Percentiles rank a stretch among this genome's conserved stretches.
Conservation (phyloP, 2,113 vertebrate species). For the Struthio camelus region DNA sequence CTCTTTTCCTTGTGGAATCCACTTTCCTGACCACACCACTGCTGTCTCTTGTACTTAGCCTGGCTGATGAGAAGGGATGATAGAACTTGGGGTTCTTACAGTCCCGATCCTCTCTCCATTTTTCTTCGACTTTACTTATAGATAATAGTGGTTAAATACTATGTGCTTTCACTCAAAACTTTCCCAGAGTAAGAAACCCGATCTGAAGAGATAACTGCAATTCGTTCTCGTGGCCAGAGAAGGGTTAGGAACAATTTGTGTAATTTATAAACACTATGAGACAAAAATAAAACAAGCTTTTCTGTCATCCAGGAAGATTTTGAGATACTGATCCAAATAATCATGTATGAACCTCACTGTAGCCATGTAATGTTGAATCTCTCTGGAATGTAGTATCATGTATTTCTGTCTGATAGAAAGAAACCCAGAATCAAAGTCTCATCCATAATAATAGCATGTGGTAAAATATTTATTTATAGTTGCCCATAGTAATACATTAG, state of each 20-base stretch:
- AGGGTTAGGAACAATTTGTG: not conserved
- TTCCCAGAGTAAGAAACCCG: not conserved
- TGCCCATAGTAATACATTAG: not conserved
- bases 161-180: not conserved
- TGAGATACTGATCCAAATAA: not conserved
- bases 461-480: slow-evolving; percentile 23
- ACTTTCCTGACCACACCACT: not conserved
- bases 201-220: not conserved
- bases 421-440: not conserved
- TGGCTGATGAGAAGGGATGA: not conserved
- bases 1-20: not conserved
- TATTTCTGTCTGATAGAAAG: not conserved
- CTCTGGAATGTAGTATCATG: not conserved
- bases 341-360: not conserved
- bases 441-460: not conserved
- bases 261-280: not conserved
- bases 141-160: not conserved
- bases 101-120: rapidly evolving
- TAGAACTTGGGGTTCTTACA: not conserved
- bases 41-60: not conserved
- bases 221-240: not conserved
- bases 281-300: not conserved
- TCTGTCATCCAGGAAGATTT: not conserved
- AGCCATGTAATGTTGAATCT: not conserved
- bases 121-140: not conserved